Conservation (phyloP, 2,113 vertebrate genomes). For the Toxotes jaculatrix region DNA sequence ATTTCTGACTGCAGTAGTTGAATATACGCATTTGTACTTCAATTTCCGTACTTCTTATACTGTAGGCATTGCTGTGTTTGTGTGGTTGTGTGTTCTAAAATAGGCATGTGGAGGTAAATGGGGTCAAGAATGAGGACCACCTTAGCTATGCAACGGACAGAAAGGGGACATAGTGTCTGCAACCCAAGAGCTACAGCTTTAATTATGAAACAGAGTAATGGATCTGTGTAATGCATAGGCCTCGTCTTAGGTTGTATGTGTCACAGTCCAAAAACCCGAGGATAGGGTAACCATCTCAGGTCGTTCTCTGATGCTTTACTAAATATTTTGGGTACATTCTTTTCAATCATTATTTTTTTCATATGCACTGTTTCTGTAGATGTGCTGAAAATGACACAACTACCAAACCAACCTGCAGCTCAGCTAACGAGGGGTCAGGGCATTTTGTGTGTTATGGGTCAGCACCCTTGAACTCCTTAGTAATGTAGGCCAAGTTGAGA, state of each 20-base stretch:
- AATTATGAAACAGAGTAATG: conserved; percentile 75
- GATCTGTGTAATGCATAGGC: conserved; percentile 45
- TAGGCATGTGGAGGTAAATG: conserved; percentile 29
- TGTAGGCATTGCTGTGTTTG: not conserved
- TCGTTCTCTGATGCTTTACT: not conserved
- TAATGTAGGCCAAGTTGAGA: not conserved
- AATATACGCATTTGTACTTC: not conserved
- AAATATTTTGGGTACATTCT: not conserved
- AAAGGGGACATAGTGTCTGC: conserved; percentile 50
- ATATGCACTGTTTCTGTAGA: not conserved
- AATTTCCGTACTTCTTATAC: not conserved
- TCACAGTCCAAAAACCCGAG: conserved; percentile 23
- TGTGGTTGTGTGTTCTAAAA: conserved; percentile 41
- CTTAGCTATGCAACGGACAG: conserved; percentile 21
- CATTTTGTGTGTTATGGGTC: conserved; percentile 28
- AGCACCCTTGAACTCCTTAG: not conserved
- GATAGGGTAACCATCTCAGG: not conserved
- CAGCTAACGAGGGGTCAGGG: conserved; percentile 35
- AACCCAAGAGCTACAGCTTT: conserved; percentile 65
- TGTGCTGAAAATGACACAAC: conserved; percentile 14
- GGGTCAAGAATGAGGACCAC: conserved; percentile 55
- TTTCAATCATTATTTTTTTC: conserved; percentile 1
- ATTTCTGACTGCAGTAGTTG: too few relatives aligned
- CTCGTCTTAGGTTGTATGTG: conserved; percentile 21
- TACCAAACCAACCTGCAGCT: conserved; percentile 31